Conservation (phyloP, 2,797 vertebrate genomes). For the Chromobotia macracanthus region DNA sequence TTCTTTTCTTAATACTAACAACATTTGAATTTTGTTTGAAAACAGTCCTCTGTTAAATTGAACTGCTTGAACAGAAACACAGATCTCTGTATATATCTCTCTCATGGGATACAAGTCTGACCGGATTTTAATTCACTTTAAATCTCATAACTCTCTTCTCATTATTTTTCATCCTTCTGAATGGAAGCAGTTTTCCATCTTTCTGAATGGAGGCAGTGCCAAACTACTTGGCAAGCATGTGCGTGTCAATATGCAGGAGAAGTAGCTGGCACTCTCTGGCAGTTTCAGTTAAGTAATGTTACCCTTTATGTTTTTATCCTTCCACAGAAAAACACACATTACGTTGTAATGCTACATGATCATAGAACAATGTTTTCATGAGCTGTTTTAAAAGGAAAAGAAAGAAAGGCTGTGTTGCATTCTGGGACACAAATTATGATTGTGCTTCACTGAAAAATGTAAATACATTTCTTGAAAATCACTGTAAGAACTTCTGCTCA, state of each 20-base stretch:
- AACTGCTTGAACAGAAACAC: neutral
- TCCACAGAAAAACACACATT: slow-evolving; percentile 21
- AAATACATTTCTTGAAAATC: neutral
- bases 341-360: neutral
- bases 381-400: neutral
- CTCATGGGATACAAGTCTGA: slow-evolving; percentile 3
- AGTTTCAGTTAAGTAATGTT: slow-evolving; percentile 7
- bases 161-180: slow-evolving; percentile 15
- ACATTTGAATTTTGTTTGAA: slow-evolving; percentile 13
- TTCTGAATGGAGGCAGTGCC: slow-evolving; percentile 3
- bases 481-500: neutral
- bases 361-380: neutral
- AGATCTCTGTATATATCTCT: neutral
- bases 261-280: neutral
- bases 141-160: slow-evolving; percentile 6
- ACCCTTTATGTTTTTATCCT: slow-evolving; percentile 8
- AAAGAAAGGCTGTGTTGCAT: slow-evolving; percentile 1
- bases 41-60: neutral
- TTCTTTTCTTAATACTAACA: neutral
- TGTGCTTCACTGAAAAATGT: neutral
- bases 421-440: neutral
- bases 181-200: slow-evolving; percentile 18
- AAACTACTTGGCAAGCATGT: slow-evolving; percentile 34
- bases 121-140: slow-evolving; percentile 24
- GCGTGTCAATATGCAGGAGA: neutral